Percentiles rank a stretch among this genome's conserved stretches.
These are phyloP conservation scores for Ditylenchus weischeri DNA, from an alignment of 2,888 invertebrate genomes.

Conservation along the genomic window DNA sequence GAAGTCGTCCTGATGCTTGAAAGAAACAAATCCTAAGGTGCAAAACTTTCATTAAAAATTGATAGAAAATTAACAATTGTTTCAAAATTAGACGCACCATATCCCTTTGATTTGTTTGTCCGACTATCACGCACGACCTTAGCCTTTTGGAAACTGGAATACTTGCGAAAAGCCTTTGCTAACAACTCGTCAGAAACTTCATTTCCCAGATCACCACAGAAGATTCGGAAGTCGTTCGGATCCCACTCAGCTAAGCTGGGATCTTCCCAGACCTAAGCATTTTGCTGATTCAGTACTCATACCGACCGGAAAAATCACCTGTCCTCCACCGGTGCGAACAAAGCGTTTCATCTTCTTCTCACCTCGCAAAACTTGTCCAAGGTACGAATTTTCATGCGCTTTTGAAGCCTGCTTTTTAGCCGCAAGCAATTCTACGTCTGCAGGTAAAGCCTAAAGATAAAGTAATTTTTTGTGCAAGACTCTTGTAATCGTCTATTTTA, in stretches of 20 bases:
- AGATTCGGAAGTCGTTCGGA: conserved; percentile 92
- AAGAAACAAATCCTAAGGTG: neutral
- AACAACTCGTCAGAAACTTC: conserved; percentile 89
- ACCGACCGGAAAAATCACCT: conserved; percentile 24
- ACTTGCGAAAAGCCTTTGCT: conserved; percentile 81
- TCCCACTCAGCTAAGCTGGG: conserved; percentile 88
- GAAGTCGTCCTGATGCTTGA: conserved; percentile 70
- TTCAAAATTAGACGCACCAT: conserved; percentile 66
- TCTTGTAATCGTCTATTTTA: neutral
- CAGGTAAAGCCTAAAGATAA: conserved; percentile 40
- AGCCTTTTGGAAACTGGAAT: conserved; percentile 85
- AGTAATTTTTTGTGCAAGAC: neutral
- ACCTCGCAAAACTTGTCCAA: conserved; percentile 47
- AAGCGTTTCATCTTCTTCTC: conserved; percentile 55
- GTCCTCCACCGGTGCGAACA: conserved; percentile 53
- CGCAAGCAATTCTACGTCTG: conserved; percentile 53
- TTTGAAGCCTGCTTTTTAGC: conserved; percentile 43
- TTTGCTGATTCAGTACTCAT: too few relatives aligned
- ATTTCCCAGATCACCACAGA: conserved; percentile 98
- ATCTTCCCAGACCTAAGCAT: conserved; percentile 83
- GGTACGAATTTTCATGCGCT: conserved; percentile 43
- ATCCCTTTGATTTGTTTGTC: conserved; percentile 96
- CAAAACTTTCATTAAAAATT: too few relatives aligned
- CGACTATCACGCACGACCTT: conserved; percentile 92
- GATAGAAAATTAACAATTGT: too few relatives aligned